These are phyloP conservation scores for Brachylomia viminalis DNA, from an alignment of 2,888 invertebrate species.

Conservation along the genomic window DNA sequence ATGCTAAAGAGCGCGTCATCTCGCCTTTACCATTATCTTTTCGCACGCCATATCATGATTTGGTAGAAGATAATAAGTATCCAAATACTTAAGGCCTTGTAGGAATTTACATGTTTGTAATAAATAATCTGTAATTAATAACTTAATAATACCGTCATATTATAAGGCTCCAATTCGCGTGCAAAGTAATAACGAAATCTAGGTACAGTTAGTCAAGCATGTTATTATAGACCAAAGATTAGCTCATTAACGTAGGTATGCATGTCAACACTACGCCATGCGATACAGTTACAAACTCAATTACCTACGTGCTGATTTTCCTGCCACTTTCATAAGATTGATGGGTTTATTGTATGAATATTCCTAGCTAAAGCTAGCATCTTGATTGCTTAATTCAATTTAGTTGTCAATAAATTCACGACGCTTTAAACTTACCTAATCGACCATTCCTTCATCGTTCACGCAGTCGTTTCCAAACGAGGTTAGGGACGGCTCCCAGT, in stretches of 20 bases:
- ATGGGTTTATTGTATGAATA: conserved; percentile 26
- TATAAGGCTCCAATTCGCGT: conserved; percentile 9
- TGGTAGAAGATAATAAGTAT: conserved; percentile 3
- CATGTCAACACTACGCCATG: conserved; percentile 52
- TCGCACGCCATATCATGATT: not conserved
- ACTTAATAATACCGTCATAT: conserved; percentile 16
- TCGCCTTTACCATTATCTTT: conserved; percentile 22
- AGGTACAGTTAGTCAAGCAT: conserved; percentile 53
- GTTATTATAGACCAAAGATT: conserved; percentile 48
- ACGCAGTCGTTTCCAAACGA: not conserved
- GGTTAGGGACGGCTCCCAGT: not conserved
- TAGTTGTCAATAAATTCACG: not conserved
- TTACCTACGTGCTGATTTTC: conserved; percentile 48
- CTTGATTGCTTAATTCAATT: conserved; percentile 24
- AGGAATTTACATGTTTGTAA: not conserved
- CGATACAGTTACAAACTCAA: conserved; percentile 57
- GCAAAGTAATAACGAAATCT: conserved; percentile 31
- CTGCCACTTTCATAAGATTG: conserved; percentile 52
- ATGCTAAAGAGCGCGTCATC: conserved; percentile 6
- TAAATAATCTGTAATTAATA: conserved; percentile 1
- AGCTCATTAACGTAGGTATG: conserved; percentile 55
- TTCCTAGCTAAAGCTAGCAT: conserved; percentile 2
- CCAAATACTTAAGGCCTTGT: not conserved
- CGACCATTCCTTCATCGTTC: not conserved
- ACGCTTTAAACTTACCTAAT: not conserved